Conservation (phyloP, 1,140 invertebrate genomes). For the Hyposmocoma kahamanoa region DNA sequence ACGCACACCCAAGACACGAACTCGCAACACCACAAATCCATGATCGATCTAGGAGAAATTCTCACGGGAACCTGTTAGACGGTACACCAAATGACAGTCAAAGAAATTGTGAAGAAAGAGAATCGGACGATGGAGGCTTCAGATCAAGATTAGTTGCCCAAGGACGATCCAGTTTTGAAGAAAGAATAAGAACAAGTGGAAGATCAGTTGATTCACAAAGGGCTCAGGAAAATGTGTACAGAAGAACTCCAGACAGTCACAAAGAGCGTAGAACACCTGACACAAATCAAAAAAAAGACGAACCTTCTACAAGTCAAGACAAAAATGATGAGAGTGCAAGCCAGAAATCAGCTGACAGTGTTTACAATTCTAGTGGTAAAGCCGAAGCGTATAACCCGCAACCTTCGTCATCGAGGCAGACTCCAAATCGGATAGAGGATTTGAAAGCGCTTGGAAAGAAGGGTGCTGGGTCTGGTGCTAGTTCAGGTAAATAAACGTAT, state of each 20-base stretch:
- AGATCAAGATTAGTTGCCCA: slow-evolving; percentile 57
- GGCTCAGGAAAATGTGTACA: slow-evolving; percentile 43
- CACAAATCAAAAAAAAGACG: slow-evolving; percentile 44
- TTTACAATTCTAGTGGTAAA: slow-evolving; percentile 58
- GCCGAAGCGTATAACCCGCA: slow-evolving; percentile 50
- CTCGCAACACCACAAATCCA: slow-evolving; percentile 47
- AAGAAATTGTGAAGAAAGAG: slow-evolving; percentile 59
- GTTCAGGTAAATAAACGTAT: slow-evolving; percentile 54
- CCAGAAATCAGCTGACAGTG: slow-evolving; percentile 63
- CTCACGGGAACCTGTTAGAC: slow-evolving; percentile 75
- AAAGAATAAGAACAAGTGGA: slow-evolving; percentile 56
- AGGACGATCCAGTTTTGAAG: slow-evolving; percentile 61
- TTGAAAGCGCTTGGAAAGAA: slow-evolving; percentile 59
- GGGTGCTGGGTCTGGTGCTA: slow-evolving; percentile 57
- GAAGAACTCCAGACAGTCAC: slow-evolving; percentile 49
- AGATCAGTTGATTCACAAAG: slow-evolving; percentile 52
- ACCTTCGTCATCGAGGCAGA: slow-evolving; percentile 59
- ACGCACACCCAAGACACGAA: slow-evolving; percentile 61
- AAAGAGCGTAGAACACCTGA: slow-evolving; percentile 48
- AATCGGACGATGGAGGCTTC: slow-evolving; percentile 77
- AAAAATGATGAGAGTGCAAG: slow-evolving; percentile 61
- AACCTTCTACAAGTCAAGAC: slow-evolving; percentile 37
- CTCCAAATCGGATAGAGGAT: slow-evolving; percentile 65
- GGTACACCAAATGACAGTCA: slow-evolving; percentile 43
- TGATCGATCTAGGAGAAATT: slow-evolving; percentile 68